A percentile compares a stretch with the other conserved stretches of the same genome.
phyloP scores from a whole-genome alignment of 2,113 vertebrate species.

The Dascyllus trimaculatus region DNA sequence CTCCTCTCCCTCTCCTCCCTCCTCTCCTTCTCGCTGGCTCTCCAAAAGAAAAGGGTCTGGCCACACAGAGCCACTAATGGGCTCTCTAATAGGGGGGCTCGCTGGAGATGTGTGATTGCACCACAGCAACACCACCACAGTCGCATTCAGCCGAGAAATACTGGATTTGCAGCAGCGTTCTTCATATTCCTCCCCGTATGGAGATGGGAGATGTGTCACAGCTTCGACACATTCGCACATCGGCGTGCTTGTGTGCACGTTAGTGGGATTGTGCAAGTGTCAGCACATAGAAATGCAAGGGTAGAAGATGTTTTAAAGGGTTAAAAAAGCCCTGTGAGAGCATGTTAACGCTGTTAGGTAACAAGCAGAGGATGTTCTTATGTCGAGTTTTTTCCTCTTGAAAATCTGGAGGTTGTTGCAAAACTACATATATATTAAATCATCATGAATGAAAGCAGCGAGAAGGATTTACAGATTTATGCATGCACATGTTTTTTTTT shows the following conservation, averaged over 20 bases:
- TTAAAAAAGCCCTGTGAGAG: constrained; percentile 14
- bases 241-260: not conserved
- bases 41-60: constrained; percentile 45
- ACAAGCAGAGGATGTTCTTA: constrained; percentile 36
- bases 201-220: constrained; percentile 49
- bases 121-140: constrained; percentile 42
- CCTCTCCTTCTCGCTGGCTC: constrained; percentile 10
- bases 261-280: not conserved
- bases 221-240: constrained; percentile 28
- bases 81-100: constrained; percentile 53
- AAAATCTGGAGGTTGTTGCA: constrained; percentile 45
- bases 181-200: constrained; percentile 41
- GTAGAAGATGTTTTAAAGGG: constrained; percentile 7
- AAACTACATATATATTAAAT: constrained; percentile 22
- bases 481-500: constrained; percentile 1
- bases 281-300: not conserved
- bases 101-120: constrained; percentile 53
- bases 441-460: constrained; percentile 34
- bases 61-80: constrained; percentile 66
- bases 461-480: constrained; percentile 60
- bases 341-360: constrained; percentile 7
- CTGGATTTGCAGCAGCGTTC: constrained; percentile 10
- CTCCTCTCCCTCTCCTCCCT: not conserved
- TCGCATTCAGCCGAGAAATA: constrained; percentile 50
- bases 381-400: constrained; percentile 2